Evolutionary conservation across 1,140 invertebrate species (phyloP), one percentile per base, ranked within the genome.

Genomic region (Drosophila miranda): DNA sequence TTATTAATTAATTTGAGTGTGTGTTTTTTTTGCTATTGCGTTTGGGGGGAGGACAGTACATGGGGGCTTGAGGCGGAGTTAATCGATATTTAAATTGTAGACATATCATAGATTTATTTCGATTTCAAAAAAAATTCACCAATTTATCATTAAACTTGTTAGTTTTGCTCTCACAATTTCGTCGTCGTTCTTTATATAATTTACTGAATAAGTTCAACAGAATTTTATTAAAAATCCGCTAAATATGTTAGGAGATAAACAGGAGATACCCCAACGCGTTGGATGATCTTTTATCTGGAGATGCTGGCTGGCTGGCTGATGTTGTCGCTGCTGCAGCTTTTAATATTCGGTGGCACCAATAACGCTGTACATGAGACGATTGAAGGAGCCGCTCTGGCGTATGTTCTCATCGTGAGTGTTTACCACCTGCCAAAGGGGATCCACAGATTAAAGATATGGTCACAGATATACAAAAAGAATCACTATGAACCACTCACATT

Each of bases 311-410:
- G 2, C 30, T 48, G 61, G 71, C 41, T 50, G 56, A 21, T 80
- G 56, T 59, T 75, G 59, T 30, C 62, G 55, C 8, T 5, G 23
- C 52, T 70, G 55, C 70, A 72, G 56, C 55, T 41, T 78, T 66
- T 94, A 96, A 90, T 95, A 96, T 79, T 95, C 94, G 61, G 93
- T 94, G 92, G 96, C 94, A 67, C 95, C 95, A 84, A 97, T 92
- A 61, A 97, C 96, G 92, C 96, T 95, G 92, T 95, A 95, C 97
- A 98, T 98, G 81, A 98, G 94, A 89, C 96, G 95, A 91, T 96
- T 97, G 93, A 98, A 98, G 64, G 96, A 96, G 91, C 95, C 95
- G 90, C 96, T 97, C 91, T 98, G 97, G 80, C 97, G 96, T 88
- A 98, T 98, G 77, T 94, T 94, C 82, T 97, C 96, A 83, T 94